Conservation (phyloP, 2,113 vertebrate species). For the Xenopus tropicalis region UCB_Xtro_10.0 CM004447.2:9135501-9136000, state of each 20-base stretch:
- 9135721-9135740: not conserved
- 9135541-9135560: constrained; percentile 74
- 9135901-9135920: constrained; percentile 65
- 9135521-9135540: no score
- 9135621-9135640: constrained; percentile 54
- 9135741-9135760: not conserved
- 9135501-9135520: no score
- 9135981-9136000: no score
- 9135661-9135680: constrained; percentile 69
- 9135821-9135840: constrained; percentile 63
- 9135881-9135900: constrained; percentile 68
- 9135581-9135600: constrained; percentile 82
- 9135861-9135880: constrained; percentile 47
- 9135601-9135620: constrained; percentile 71
- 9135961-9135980: constrained; percentile 60
- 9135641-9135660: constrained; percentile 73
- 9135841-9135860: constrained; percentile 59
- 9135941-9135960: constrained; percentile 58
- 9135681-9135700: constrained; percentile 72
- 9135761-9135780: not conserved
- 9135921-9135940: constrained; percentile 24
- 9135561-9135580: constrained; percentile 70
- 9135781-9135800: constrained; percentile 49
- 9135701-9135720: constrained; percentile 63
- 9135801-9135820: constrained; percentile 68